A percentile compares a stretch with the other conserved stretches of the same genome.
These are phyloP conservation scores for Trogon surrucura DNA, from an alignment of 2,113 vertebrate genomes.

Conservation along the genomic window DNA sequence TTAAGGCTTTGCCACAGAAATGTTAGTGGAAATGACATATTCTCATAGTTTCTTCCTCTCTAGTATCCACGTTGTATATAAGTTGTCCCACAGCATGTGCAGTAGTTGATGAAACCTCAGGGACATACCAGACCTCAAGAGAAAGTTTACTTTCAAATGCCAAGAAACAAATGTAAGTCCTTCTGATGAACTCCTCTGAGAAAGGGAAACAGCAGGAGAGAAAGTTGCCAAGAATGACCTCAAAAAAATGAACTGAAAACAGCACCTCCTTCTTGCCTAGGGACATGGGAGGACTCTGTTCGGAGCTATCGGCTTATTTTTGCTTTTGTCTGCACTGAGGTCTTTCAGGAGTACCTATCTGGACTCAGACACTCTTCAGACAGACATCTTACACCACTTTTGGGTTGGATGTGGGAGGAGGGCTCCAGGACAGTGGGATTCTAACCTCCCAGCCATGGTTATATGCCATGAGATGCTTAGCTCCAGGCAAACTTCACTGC, in stretches of 20 bases:
- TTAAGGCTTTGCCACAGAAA: neutral
- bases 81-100: neutral
- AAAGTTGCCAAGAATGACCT: conserved; percentile 18
- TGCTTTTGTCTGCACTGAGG: neutral
- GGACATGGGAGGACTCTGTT: neutral
- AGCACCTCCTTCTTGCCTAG: neutral
- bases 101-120: conserved; percentile 25
- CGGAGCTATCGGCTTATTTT: neutral
- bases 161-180: neutral
- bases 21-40: neutral
- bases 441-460: neutral
- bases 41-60: neutral
- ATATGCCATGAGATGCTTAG: neutral
- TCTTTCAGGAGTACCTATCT: neutral
- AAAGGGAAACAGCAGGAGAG: neutral
- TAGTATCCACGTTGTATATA: neutral
- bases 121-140: conserved; percentile 28
- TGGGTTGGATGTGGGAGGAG: neutral
- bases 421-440: neutral
- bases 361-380: neutral
- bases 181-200: neutral
- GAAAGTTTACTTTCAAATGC: conserved; percentile 30
- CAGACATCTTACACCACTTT: neutral
- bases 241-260: neutral
- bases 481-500: neutral